Base-by-base conservation (phyloP, 1,140 invertebrate genomes). In the Hyphantria cunea region DNA sequence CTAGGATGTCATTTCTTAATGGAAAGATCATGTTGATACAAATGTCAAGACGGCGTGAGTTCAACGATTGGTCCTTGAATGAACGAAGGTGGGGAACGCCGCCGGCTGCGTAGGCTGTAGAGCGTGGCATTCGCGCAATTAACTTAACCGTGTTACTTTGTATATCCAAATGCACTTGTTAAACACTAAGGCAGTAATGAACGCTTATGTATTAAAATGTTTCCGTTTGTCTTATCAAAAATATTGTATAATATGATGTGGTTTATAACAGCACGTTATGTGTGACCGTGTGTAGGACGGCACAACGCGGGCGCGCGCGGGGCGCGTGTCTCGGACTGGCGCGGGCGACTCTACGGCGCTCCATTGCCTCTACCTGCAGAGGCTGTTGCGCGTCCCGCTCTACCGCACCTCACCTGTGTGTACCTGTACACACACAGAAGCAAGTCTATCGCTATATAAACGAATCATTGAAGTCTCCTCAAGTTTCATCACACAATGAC, bases 21-120 rank as follows among this genome's bases (percentile, higher is more conserved):
- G 68, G 59, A 64, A 54, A 63, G 52, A 74, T 78, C 78, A 74
- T 72, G 68, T 68, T 51, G 68, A 62, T 80, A 74, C 78, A 72
- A 82, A 70, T 78, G 72, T 75, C 70, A 74, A 75, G 70, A 70
- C 75, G 70, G 72, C 80, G 84, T 85, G 80, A 69, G 86, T 87
- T 90, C 87, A 85, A 87, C 84, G 82, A 84, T 78, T 88, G 82
- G 82, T 84, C 84, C 82, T 86, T 88, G 82, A 89, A 87, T 86
- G 83, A 82, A 82, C 71, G 68, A 72, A 75, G 81, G 76, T 75
- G 86, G 85, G 85, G 83, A 83, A 79, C 84, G 84, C 77, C 76
- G 81, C 79, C 84, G 84, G 85, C 84, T 86, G 84, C 78, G 87
- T 84, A 82, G 80, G 81, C 76, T 76, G 78, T 80, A 72, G 80